phyloP scores from a whole-genome alignment of 2,797 vertebrate genomes.

The Pantherophis vulpinus region DNA sequence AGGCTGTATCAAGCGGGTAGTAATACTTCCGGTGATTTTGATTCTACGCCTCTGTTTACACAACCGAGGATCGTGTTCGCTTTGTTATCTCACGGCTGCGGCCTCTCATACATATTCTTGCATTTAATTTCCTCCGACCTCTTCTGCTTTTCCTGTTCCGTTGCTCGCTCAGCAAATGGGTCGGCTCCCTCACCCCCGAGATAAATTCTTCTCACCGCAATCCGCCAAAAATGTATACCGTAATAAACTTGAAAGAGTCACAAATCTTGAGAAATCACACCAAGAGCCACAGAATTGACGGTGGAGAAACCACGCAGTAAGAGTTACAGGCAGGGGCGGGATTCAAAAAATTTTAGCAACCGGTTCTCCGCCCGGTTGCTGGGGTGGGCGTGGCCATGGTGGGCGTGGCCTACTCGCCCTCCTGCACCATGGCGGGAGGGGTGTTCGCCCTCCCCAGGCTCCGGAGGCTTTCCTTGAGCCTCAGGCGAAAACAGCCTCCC shows the following conservation, averaged over 20 bases:
- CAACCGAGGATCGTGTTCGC: too few species aligned
- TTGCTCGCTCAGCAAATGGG: not conserved
- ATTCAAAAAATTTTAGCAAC: too few species aligned
- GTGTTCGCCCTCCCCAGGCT: too few species aligned
- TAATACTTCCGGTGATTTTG: too few species aligned
- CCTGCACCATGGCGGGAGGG: too few species aligned
- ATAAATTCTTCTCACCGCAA: not conserved
- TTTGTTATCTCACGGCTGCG: not conserved
- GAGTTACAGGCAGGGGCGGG: not conserved
- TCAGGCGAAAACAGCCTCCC: too few species aligned
- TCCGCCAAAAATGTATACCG: rapidly evolving
- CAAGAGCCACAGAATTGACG: not conserved
- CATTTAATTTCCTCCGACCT: not conserved
- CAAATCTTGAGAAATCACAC: not conserved
- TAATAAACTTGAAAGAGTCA: not conserved
- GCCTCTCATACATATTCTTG: not conserved
- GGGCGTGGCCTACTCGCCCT: too few species aligned
- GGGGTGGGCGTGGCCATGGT: too few species aligned
- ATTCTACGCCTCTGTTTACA: too few species aligned
- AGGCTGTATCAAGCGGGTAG: too few species aligned
- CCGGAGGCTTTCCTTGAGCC: too few species aligned
- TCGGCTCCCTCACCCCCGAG: not conserved
- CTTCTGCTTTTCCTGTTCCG: not conserved
- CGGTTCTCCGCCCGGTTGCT: too few species aligned
- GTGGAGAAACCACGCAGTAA: not conserved